Conservation (phyloP, 2,797 vertebrate genomes). For the Sebastes itinus region DNA sequence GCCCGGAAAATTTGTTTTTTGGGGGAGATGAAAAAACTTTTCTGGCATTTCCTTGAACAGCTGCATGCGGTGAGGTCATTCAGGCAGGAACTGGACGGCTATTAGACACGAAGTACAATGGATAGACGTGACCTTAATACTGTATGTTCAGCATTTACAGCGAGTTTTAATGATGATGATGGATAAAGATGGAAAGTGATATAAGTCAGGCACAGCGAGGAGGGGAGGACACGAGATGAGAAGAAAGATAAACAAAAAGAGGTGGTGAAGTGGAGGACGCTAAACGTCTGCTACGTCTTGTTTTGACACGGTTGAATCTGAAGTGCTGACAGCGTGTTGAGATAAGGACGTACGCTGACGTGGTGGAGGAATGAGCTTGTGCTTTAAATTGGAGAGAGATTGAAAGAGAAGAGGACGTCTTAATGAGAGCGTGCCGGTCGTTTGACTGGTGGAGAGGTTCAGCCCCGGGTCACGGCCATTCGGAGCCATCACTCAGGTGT, state of each 20-base stretch:
- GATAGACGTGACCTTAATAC: conserved; percentile 17
- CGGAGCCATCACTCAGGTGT: conserved; percentile 14
- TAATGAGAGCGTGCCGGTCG: conserved; percentile 17
- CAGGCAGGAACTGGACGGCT: conserved; percentile 31
- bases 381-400: conserved; percentile 4
- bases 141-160: conserved; percentile 9
- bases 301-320: conserved; percentile 38
- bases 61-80: conserved; percentile 41
- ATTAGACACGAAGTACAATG: not conserved
- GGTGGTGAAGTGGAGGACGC: not conserved
- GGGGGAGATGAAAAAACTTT: conserved; percentile 3
- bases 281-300: conserved; percentile 23
- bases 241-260: not conserved
- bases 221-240: not conserved
- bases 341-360: conserved; percentile 17
- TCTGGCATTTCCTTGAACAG: conserved; percentile 37
- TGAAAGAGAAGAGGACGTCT: conserved; percentile 29
- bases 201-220: not conserved
- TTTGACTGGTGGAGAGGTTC: conserved; percentile 29
- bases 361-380: not conserved
- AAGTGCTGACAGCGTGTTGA: conserved; percentile 35
- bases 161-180: conserved; percentile 17
- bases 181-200: conserved; percentile 14
- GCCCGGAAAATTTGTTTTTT: not conserved
- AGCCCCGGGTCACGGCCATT: conserved; percentile 9